phyloP scores from a whole-genome alignment of 2,113 vertebrate genomes.

The Hyla sarda region DNA sequence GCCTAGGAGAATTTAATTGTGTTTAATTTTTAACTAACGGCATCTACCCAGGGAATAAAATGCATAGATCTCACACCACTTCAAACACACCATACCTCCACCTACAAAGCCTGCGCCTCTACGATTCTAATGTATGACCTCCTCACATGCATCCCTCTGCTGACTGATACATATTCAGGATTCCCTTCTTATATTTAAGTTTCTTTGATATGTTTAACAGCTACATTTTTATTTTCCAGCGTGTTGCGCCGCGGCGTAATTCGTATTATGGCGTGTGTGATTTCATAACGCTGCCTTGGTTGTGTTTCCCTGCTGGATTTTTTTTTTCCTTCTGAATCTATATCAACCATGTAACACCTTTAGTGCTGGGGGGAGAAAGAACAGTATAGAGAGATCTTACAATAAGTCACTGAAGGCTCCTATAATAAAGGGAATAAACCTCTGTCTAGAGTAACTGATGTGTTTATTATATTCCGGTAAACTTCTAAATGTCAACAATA shows the following conservation, averaged over 20 bases:
- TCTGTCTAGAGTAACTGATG: constrained; percentile 3
- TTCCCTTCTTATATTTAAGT: constrained; percentile 19
- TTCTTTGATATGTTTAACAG: constrained; percentile 43
- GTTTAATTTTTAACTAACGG: constrained; percentile 24
- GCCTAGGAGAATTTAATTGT: constrained; percentile 14
- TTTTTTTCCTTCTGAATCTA: too few species aligned
- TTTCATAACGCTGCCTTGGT: neutral
- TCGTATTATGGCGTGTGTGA: neutral
- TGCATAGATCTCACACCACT: neutral
- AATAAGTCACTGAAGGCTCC: neutral
- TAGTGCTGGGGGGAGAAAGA: neutral
- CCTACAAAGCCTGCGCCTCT: neutral
- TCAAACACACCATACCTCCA: constrained; percentile 28
- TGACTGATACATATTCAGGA: constrained; percentile 23
- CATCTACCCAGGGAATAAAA: constrained; percentile 18
- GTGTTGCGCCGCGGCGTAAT: neutral
- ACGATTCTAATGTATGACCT: constrained; percentile 1
- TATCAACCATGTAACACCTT: neutral
- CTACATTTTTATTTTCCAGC: constrained; percentile 24
- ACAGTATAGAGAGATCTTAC: neutral
- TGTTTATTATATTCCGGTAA: neutral
- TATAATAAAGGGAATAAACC: constrained; percentile 8
- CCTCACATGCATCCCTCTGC: constrained; percentile 32
- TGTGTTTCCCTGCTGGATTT: neutral
- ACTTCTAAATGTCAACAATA: constrained; percentile 25